A percentile compares a stretch with the other conserved stretches of the same genome.
Evolutionary conservation across 1,140 invertebrate genomes (phyloP).

Genomic region (Drosophila seguyi): DNA sequence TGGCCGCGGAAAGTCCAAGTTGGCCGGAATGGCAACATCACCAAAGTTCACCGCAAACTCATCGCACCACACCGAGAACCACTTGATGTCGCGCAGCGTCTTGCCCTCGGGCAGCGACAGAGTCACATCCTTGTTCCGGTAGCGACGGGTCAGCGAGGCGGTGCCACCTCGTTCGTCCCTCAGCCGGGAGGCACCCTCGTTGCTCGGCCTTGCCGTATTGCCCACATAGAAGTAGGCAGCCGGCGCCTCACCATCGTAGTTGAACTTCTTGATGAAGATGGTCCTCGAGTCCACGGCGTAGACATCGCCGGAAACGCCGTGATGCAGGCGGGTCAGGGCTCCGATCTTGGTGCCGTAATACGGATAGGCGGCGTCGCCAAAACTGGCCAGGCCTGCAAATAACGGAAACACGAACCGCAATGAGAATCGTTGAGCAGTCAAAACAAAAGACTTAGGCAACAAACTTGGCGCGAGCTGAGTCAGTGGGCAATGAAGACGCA

Average conservation of each 20-base stretch:
- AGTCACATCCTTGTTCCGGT: constrained; percentile 92
- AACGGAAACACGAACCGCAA: constrained; percentile 21
- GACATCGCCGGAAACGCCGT: constrained; percentile 93
- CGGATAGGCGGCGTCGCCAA: constrained; percentile 76
- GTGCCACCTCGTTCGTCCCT: constrained; percentile 92
- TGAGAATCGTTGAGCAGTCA: constrained; percentile 29
- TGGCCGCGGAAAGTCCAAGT: constrained; percentile 92
- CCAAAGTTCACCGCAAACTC: constrained; percentile 96
- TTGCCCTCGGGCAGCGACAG: constrained; percentile 94
- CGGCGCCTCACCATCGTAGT: constrained; percentile 95
- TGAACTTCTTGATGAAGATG: constrained; percentile 94
- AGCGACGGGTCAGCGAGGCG: constrained; percentile 89
- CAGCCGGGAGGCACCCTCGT: constrained; percentile 90
- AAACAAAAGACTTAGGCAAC: constrained; percentile 83
- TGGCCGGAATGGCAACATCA: constrained; percentile 91
- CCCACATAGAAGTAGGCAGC: constrained; percentile 96
- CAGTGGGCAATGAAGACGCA: constrained; percentile 28
- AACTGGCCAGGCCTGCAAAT: constrained; percentile 50
- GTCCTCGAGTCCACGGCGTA: constrained; percentile 95
- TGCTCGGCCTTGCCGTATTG: constrained; percentile 88
- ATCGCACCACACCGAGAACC: constrained; percentile 96
- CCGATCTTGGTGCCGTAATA: constrained; percentile 93
- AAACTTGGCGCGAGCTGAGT: constrained; percentile 61
- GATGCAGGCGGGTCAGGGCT: constrained; percentile 91
- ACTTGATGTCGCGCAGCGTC: constrained; percentile 92